Evolutionary conservation across 2,113 vertebrate species (phyloP).

Genomic region (Madoqua kirkii): DNA sequence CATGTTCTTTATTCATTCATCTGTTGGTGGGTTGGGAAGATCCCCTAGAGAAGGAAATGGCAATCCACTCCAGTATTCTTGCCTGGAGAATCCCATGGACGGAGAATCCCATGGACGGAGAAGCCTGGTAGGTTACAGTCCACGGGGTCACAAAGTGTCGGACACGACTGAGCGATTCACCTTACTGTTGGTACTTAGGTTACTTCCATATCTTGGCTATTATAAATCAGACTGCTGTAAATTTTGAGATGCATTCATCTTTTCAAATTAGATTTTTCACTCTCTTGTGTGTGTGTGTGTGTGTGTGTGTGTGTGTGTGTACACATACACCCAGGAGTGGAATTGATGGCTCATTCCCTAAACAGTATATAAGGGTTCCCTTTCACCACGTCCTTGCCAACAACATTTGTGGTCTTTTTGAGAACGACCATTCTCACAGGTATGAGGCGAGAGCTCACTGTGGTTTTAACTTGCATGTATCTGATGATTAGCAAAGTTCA

Average conservation of each 20-base stretch:
- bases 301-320: too few relatives aligned
- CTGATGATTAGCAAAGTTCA: not conserved
- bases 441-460: not conserved
- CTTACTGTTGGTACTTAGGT: not conserved
- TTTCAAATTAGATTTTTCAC: not conserved
- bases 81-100: too few relatives aligned
- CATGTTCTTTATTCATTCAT: not conserved
- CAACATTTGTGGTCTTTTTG: not conserved
- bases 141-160: too few relatives aligned
- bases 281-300: too few relatives aligned
- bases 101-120: too few relatives aligned
- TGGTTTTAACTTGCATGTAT: not conserved
- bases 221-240: not conserved
- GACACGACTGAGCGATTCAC: too few relatives aligned
- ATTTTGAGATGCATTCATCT: not conserved
- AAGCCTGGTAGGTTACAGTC: too few relatives aligned
- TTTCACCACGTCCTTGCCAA: not conserved
- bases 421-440: not conserved
- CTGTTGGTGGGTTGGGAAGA: not conserved
- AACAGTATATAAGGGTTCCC: not conserved
- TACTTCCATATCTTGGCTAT: not conserved
- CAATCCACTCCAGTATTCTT: too few relatives aligned
- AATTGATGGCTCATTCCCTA: not conserved
- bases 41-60: too few relatives aligned
- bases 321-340: not conserved